These are phyloP conservation scores for Gasterosteus aculeatus DNA, from an alignment of 2,113 vertebrate genomes.

Conservation along the genomic window DNA sequence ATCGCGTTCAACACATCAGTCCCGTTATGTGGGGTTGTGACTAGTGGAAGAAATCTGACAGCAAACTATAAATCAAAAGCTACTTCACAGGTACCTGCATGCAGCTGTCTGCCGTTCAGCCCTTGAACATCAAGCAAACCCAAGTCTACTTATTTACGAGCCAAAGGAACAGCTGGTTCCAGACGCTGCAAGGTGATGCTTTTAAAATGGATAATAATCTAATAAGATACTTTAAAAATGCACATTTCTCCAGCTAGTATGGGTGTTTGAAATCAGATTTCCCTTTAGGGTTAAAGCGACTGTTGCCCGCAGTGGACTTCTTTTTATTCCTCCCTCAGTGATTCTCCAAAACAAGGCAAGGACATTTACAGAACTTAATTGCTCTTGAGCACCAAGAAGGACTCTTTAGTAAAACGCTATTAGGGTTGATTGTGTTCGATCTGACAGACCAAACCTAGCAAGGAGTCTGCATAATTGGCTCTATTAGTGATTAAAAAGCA, in stretches of 20 bases:
- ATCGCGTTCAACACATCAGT: neutral
- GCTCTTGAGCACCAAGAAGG: neutral
- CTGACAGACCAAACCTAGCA: conserved; percentile 2
- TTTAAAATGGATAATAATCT: conserved; percentile 21
- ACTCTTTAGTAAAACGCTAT: conserved; percentile 6
- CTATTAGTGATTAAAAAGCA: conserved; percentile 28
- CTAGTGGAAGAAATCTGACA: neutral
- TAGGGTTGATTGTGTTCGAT: conserved; percentile 18
- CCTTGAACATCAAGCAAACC: neutral
- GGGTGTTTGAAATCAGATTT: conserved; percentile 22
- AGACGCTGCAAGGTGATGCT: conserved; percentile 12
- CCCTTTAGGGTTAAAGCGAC: neutral
- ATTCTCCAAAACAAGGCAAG: neutral
- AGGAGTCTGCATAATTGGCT: conserved; percentile 29
- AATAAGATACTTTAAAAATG: conserved; percentile 11
- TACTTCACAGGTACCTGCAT: neutral
- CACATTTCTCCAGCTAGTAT: conserved; percentile 11
- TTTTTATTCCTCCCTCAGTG: neutral
- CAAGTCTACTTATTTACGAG: neutral
- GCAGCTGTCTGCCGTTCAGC: neutral
- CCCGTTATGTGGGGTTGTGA: neutral
- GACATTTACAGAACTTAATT: conserved; percentile 4
- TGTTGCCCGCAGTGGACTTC: conserved; percentile 9
- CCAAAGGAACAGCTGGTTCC: conserved; percentile 31
- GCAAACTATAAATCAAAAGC: neutral